Evolutionary conservation across 2,888 invertebrate species (phyloP), one percentile per base, ranked within the genome.

Genomic region (Aphidius colemani): DNA sequence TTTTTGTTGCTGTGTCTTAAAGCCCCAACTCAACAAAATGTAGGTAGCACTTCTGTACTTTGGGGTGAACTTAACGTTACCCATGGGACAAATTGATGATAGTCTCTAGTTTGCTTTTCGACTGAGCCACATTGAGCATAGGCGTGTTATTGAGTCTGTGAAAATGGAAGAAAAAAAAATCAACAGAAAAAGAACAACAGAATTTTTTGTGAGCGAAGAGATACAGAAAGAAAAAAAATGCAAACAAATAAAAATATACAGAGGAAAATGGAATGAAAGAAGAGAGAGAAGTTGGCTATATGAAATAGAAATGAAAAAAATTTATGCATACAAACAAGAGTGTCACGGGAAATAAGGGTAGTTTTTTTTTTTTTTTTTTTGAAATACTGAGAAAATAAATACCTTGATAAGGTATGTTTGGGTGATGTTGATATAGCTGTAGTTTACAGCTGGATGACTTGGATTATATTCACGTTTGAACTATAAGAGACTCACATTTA

Each of bases 61-160:
- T 43, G 51, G 43, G 50, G 30, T 50, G 44, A 63, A 62, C 56
- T 62, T 56, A 43, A 57, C 43, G 49, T 41, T 40, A 56, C 51
- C 59, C 59, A 8, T 45, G 50, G 65, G 53, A 60, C 58, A 40
- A 57, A 44, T n/a, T 13, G 41, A 43, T 48, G 53, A 59, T 59
- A 59, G 18, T 43, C 41, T 51, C 39, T 51, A 44, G 41, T 13
- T 43, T 7, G 18, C 9, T 45, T 10, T 50, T n/a, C 18, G 51
- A 50, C 48, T 30, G 30, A 30, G 5, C 30, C 30, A 30, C 3
- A 30, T 5, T 30, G 30, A 30, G 5, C 30, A 30, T 18, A 18
- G 51, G 40, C n/a, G 11, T 61, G 18, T 46, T n/a, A 55, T 11
- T 51, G 44, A 11, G 18, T 30, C 7, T 40, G 45, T 11, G 50